A percentile compares a stretch with the other conserved stretches of the same genome.
Evolutionary conservation across 2,888 invertebrate genomes (phyloP).

Genomic region (Phaonia tiefii): DNA sequence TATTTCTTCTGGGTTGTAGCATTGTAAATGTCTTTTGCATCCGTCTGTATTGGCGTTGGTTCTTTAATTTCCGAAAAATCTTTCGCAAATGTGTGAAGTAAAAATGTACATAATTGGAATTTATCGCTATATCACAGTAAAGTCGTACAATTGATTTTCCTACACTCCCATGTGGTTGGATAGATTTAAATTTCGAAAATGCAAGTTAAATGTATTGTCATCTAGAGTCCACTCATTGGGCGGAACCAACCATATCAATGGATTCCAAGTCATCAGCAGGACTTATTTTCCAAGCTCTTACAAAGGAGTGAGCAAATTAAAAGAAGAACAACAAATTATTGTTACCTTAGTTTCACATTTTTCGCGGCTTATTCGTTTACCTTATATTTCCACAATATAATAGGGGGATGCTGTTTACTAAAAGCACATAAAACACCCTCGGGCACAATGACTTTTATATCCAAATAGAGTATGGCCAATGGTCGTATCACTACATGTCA

Average conservation of each 20-base stretch:
- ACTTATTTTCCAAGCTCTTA: slow-evolving; percentile 90
- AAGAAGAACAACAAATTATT: slow-evolving; percentile 8
- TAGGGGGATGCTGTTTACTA: slow-evolving; percentile 82
- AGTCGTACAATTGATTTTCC: slow-evolving; percentile 88
- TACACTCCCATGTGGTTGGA: slow-evolving; percentile 92
- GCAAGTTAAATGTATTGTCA: slow-evolving; percentile 75
- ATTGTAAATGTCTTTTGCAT: too few relatives aligned
- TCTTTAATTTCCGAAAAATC: too few relatives aligned
- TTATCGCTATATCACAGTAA: too few relatives aligned
- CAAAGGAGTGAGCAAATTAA: slow-evolving; percentile 91
- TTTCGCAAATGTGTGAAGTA: too few relatives aligned
- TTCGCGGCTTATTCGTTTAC: slow-evolving; percentile 80
- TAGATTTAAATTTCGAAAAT: slow-evolving; percentile 81
- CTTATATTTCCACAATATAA: slow-evolving; percentile 88
- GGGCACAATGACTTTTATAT: slow-evolving; percentile 86
- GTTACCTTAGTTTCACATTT: not conserved
- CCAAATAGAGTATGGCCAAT: slow-evolving; percentile 81
- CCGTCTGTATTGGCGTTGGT: too few relatives aligned
- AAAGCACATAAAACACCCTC: slow-evolving; percentile 87
- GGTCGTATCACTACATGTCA: slow-evolving; percentile 76
- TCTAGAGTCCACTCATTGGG: slow-evolving; percentile 81
- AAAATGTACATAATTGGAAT: too few relatives aligned
- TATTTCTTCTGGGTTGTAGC: too few relatives aligned
- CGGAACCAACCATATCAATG: slow-evolving; percentile 88
- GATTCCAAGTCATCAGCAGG: slow-evolving; percentile 84